These are phyloP conservation scores for Ips typographus DNA, from an alignment of 1,140 invertebrate species.

Conservation along the genomic window DNA sequence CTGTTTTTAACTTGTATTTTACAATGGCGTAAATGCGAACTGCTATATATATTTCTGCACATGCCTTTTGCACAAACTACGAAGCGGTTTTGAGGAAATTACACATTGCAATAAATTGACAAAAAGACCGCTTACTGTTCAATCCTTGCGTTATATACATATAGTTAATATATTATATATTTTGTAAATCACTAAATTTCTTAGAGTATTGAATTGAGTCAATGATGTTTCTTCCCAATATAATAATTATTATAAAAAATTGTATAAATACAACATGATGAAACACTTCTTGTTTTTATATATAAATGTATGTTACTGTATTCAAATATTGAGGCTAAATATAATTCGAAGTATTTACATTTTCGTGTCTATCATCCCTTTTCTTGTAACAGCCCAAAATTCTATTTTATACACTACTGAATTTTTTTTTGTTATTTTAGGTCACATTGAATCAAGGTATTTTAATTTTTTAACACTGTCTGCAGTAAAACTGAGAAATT, in stretches of 20 bases:
- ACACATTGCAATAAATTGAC: conserved; percentile 26
- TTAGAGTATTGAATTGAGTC: conserved; percentile 29
- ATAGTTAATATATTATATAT: conserved; percentile 36
- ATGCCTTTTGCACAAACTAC: conserved; percentile 34
- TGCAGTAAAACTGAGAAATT: no score
- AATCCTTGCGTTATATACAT: conserved; percentile 23
- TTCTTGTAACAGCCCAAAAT: not conserved
- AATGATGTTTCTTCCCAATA: conserved; percentile 36
- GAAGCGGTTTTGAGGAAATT: conserved; percentile 6
- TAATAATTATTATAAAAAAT: conserved; percentile 23
- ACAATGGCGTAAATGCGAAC: conserved; percentile 13
- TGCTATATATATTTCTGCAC: conserved; percentile 31
- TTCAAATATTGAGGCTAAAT: conserved; percentile 33
- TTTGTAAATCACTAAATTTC: conserved; percentile 34
- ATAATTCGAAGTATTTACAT: conserved; percentile 33
- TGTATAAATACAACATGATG: conserved; percentile 26
- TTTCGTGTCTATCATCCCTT: not conserved
- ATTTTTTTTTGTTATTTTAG: no score
- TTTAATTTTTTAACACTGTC: no score
- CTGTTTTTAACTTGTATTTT: conserved; percentile 10
- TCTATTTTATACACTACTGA: no score
- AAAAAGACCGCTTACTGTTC: conserved; percentile 30
- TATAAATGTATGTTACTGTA: conserved; percentile 35
- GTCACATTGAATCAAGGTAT: no score
- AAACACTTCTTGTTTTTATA: conserved; percentile 23